These are phyloP conservation scores for Champsocephalus gunnari DNA, from an alignment of 2,797 vertebrate species.

Conservation along the genomic window DNA sequence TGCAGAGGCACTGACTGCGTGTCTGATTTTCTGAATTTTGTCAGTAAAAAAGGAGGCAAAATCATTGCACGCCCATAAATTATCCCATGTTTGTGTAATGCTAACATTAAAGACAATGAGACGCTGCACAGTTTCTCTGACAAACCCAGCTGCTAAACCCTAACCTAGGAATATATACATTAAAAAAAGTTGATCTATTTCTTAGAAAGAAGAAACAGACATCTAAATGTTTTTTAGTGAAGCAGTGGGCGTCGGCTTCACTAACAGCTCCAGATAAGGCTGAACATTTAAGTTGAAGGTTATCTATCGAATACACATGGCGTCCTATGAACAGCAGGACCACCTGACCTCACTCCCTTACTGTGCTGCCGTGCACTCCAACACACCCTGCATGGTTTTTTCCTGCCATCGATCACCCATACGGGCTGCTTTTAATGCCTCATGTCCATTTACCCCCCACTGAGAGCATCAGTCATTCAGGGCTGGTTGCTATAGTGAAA, in stretches of 20 bases:
- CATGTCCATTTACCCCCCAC: conserved; percentile 20
- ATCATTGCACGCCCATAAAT: conserved; percentile 4
- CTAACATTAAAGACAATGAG: conserved; percentile 5
- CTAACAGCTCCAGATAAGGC: conserved; percentile 64
- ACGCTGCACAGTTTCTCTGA: neutral
- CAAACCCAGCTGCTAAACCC: neutral
- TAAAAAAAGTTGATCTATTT: conserved; percentile 5
- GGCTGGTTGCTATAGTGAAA: neutral
- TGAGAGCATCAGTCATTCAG: neutral
- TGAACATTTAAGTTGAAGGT: conserved; percentile 56
- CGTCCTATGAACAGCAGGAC: neutral
- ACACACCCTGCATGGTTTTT: conserved; percentile 43
- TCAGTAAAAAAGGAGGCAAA: too few relatives aligned
- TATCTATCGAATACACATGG: conserved; percentile 69
- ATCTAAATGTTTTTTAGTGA: conserved; percentile 14
- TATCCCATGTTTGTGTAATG: conserved; percentile 10
- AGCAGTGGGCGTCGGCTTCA: conserved; percentile 35
- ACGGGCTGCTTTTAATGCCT: conserved; percentile 18
- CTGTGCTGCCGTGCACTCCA: neutral
- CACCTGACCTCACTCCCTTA: conserved; percentile 32
- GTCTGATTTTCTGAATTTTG: too few relatives aligned
- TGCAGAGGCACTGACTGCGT: too few relatives aligned
- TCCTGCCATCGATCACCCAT: conserved; percentile 74
- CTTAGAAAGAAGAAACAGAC: neutral
- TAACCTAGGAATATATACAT: neutral